Conservation (phyloP, 2,797 vertebrate species). For the Pseudocheirus occidentalis region DNA sequence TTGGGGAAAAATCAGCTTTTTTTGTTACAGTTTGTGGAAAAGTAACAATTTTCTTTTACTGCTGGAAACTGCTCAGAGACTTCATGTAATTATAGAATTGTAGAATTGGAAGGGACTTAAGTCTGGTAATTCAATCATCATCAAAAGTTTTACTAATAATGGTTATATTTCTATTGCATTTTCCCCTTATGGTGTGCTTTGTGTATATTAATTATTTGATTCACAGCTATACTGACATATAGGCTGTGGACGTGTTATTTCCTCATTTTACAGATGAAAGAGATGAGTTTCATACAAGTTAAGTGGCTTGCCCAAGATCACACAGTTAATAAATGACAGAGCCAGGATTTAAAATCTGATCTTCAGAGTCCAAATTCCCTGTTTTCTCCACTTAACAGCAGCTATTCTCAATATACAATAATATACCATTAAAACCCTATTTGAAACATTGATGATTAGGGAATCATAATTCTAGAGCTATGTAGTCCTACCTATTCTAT, state of each 20-base stretch:
- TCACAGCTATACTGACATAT: not conserved
- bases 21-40: not conserved
- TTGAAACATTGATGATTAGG: not conserved
- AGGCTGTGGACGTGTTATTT: not conserved
- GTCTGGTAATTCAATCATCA: not conserved
- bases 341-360: not conserved
- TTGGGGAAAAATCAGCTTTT: not conserved
- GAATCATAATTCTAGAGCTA: not conserved
- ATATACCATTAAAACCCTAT: not conserved
- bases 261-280: not conserved
- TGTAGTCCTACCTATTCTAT: not conserved
- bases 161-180: not conserved
- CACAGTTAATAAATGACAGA: not conserved
- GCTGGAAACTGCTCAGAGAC: not conserved
- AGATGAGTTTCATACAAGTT: not conserved
- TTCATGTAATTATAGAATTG: not conserved
- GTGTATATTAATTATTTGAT: not conserved
- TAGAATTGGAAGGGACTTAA: not conserved
- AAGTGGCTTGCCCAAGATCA: not conserved
- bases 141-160: not conserved
- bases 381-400: not conserved
- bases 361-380: not conserved
- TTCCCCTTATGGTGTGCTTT: not conserved
- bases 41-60: not conserved
- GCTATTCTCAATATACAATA: not conserved